A percentile compares a stretch with the other conserved stretches of the same genome.
Evolutionary conservation across 1,140 invertebrate species (phyloP).

Genomic region (Drosophila tani): DNA sequence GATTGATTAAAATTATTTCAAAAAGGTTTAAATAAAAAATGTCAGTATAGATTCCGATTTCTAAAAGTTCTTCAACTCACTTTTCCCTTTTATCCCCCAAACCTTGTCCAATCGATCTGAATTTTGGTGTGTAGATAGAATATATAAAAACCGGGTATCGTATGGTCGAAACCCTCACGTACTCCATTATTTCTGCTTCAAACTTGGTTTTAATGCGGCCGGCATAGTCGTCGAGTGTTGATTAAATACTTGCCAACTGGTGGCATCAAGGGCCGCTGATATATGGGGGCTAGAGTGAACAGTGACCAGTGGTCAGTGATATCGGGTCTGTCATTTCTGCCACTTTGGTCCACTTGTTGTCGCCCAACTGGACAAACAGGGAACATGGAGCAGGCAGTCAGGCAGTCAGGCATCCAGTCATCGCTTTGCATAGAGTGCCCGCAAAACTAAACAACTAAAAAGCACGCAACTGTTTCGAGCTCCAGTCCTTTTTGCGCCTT

Average conservation of each 20-base stretch:
- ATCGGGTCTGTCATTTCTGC: conserved; percentile 25
- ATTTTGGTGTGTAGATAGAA: not conserved
- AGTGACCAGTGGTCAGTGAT: conserved; percentile 12
- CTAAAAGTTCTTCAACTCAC: too few species aligned
- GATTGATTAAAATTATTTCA: too few species aligned
- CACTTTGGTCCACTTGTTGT: conserved; percentile 43
- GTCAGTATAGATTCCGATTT: too few species aligned
- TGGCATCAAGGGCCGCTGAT: conserved; percentile 35
- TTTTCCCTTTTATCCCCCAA: too few species aligned
- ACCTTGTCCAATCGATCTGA: not conserved
- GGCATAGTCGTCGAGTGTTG: conserved; percentile 51
- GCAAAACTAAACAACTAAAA: conserved; percentile 42
- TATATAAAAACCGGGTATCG: not conserved
- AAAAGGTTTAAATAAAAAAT: too few species aligned
- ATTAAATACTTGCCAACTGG: conserved; percentile 66
- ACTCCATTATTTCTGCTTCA: not conserved
- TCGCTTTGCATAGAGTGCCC: conserved; percentile 49
- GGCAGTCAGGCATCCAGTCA: not conserved
- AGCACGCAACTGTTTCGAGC: conserved; percentile 47
- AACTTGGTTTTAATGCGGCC: conserved; percentile 23
- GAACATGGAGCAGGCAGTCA: not conserved
- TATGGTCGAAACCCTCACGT: not conserved
- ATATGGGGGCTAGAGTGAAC: conserved; percentile 25
- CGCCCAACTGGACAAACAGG: conserved; percentile 38
- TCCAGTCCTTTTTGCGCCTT: conserved; percentile 35